Conservation (phyloP, 1,140 invertebrate species). For the Eriocheir sinensis region DNA sequence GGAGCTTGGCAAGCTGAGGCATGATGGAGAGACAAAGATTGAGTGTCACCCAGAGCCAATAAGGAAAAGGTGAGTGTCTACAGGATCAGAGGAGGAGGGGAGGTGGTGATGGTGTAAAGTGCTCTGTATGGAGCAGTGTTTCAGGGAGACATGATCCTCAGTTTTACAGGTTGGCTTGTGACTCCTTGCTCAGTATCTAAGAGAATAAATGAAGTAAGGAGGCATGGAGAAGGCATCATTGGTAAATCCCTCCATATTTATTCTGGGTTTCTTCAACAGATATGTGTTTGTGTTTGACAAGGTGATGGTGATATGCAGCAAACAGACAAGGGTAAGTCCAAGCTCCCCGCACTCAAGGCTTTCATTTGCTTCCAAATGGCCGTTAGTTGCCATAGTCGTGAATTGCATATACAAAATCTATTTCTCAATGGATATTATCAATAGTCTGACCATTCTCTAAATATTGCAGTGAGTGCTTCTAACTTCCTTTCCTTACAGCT, state of each 20-base stretch:
- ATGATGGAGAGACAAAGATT: conserved; percentile 96
- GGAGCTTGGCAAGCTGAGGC: conserved; percentile 94
- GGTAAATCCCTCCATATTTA: neutral
- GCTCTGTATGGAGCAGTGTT: neutral
- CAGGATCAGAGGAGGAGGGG: neutral
- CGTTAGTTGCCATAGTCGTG: neutral
- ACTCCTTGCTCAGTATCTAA: too few relatives aligned
- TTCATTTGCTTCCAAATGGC: too few relatives aligned
- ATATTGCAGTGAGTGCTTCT: too few relatives aligned
- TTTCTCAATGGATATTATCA: too few relatives aligned
- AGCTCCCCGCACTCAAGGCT: neutral
- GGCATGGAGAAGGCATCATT: neutral
- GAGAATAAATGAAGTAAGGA: neutral
- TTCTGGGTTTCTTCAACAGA: conserved; percentile 83
- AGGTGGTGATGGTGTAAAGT: neutral
- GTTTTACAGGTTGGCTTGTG: conserved; percentile 17
- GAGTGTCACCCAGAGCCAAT: conserved; percentile 95
- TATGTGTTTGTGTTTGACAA: conserved; percentile 99
- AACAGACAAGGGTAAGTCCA: conserved; percentile 89
- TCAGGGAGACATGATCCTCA: too few relatives aligned
- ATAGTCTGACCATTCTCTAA: too few relatives aligned
- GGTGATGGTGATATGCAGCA: conserved; percentile 97
- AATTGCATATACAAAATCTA: too few relatives aligned
- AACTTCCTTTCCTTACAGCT: too few relatives aligned
- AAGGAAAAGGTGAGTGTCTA: conserved; percentile 85